Conservation (phyloP, 2,113 vertebrate species). For the Plecotus auritus region DNA sequence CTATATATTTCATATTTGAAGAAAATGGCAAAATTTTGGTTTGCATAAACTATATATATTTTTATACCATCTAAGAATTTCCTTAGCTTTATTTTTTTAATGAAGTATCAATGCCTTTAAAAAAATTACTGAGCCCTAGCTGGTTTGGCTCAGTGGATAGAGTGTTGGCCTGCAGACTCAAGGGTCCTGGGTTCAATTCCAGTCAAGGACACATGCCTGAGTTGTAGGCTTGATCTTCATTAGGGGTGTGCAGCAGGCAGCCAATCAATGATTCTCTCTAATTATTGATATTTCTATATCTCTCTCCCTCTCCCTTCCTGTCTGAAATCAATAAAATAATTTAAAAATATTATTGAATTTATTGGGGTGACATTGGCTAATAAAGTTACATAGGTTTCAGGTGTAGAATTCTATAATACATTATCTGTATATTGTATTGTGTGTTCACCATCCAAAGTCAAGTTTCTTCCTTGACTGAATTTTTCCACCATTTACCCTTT, state of each 20-base stretch:
- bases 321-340: too few relatives aligned
- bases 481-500: background rate
- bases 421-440: background rate
- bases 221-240: too few relatives aligned
- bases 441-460: background rate
- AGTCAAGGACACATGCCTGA: too few relatives aligned
- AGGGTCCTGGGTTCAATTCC: too few relatives aligned
- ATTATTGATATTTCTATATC: too few relatives aligned
- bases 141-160: too few relatives aligned
- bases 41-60: background rate
- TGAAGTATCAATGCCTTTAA: background rate
- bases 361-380: background rate
- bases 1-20: background rate
- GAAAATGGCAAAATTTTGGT: background rate
- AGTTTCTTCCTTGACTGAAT: background rate
- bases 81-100: background rate
- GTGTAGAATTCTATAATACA: background rate
- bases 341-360: background rate
- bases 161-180: too few relatives aligned
- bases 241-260: too few relatives aligned
- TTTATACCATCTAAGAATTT: background rate
- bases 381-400: background rate
- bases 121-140: background rate
- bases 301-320: too few relatives aligned
- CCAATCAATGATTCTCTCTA: too few relatives aligned